These are phyloP conservation scores for Pipa parva DNA, from an alignment of 2,113 vertebrate genomes.

Conservation along the genomic window DNA sequence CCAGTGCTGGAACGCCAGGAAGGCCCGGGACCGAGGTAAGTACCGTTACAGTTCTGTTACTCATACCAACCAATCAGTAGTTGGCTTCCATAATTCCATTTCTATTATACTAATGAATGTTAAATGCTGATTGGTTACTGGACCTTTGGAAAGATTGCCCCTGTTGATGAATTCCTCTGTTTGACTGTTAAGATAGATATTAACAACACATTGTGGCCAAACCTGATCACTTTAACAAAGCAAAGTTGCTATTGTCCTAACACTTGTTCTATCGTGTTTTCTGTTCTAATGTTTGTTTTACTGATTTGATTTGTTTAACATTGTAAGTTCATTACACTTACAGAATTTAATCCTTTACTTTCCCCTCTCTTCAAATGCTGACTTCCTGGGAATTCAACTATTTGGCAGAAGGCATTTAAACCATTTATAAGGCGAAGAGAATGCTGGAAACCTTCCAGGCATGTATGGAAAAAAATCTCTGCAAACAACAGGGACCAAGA, in stretches of 20 bases:
- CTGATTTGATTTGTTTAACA: constrained; percentile 27
- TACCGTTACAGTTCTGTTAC: too few species aligned
- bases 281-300: constrained; percentile 32
- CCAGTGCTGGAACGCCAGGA: too few species aligned
- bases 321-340: constrained; percentile 17
- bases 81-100: too few species aligned
- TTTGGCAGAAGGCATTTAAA: constrained; percentile 41
- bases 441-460: constrained; percentile 38
- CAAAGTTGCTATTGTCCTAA: background rate
- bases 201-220: too few species aligned
- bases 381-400: constrained; percentile 37
- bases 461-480: constrained; percentile 40
- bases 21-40: too few species aligned
- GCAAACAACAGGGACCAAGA: constrained; percentile 37
- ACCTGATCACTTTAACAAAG: too few species aligned
- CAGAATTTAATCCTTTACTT: constrained; percentile 32
- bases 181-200: too few species aligned
- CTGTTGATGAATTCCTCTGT: too few species aligned
- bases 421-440: constrained; percentile 40
- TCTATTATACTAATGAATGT: too few species aligned
- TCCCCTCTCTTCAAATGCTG: constrained; percentile 23
- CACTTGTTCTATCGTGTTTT: constrained; percentile 19
- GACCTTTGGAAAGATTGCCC: too few species aligned
- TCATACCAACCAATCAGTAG: too few species aligned
- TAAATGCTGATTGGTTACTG: too few species aligned